Evolutionary conservation across 2,888 invertebrate species (phyloP).

Genomic region (Pseudococcus jackbeardsleyi): DNA sequence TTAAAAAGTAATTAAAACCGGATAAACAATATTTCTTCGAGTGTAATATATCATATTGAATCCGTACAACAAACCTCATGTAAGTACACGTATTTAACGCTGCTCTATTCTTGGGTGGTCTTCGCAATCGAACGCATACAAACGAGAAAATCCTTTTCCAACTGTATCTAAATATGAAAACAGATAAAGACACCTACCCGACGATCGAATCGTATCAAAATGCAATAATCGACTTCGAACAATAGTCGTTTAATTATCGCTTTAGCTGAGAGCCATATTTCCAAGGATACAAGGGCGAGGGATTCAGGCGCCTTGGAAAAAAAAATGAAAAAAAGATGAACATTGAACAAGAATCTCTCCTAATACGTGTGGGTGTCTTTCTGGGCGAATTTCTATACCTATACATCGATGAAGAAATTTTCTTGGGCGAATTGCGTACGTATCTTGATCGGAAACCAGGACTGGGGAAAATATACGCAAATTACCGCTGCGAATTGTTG

Average conservation of each 20-base stretch:
- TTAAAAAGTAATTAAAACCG: conserved; percentile 56
- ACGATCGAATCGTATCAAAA: conserved; percentile 19
- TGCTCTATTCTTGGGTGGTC: conserved; percentile 50
- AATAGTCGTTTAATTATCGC: conserved; percentile 1
- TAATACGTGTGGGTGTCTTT: background rate
- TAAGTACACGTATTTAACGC: background rate
- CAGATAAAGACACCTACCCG: background rate
- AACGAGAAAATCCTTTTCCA: conserved; percentile 20
- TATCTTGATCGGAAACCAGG: background rate
- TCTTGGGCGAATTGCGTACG: background rate
- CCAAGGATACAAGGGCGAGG: background rate
- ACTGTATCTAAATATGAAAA: background rate
- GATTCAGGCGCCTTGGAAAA: background rate
- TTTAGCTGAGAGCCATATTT: background rate
- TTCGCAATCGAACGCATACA: background rate
- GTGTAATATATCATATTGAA: background rate
- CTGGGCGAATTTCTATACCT: background rate
- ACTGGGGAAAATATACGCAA: background rate
- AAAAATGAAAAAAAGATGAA: background rate
- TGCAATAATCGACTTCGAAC: background rate
- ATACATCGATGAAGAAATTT: background rate
- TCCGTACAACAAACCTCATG: conserved; percentile 1
- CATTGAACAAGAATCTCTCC: background rate
- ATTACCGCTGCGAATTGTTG: conserved; percentile 1
- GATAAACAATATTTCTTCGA: conserved; percentile 54